phyloP scores from a whole-genome alignment of 2,113 vertebrate genomes.

The Cololabis saira region DNA sequence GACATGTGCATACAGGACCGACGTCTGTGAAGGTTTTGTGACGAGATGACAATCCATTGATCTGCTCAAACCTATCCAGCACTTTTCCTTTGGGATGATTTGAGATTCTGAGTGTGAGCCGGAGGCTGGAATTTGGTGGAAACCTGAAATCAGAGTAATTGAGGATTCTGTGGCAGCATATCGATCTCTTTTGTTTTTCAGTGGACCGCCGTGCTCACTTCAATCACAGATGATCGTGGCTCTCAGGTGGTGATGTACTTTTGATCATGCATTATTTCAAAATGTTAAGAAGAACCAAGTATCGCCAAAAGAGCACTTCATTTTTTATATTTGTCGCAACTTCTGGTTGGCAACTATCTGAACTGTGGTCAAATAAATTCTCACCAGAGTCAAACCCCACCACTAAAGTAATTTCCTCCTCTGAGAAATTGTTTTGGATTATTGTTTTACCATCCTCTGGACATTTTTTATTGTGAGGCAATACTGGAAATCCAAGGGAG shows the following conservation, averaged over 20 bases:
- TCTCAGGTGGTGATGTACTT: too few relatives aligned
- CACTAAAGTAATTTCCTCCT: conserved; percentile 9
- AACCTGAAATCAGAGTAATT: conserved; percentile 1
- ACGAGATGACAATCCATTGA: too few relatives aligned
- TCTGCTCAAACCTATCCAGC: not conserved
- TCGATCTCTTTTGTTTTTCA: not conserved
- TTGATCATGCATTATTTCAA: too few relatives aligned
- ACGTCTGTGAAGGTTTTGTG: too few relatives aligned
- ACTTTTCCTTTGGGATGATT: not conserved
- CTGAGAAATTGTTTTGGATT: not conserved
- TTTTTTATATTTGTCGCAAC: too few relatives aligned
- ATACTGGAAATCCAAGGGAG: conserved; percentile 3
- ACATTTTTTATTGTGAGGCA: conserved; percentile 32
- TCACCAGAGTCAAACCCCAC: conserved; percentile 1
- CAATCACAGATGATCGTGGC: too few relatives aligned
- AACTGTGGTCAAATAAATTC: conserved; percentile 1
- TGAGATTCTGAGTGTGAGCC: too few relatives aligned
- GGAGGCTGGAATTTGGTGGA: not conserved
- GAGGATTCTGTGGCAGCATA: not conserved
- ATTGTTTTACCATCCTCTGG: conserved; percentile 1
- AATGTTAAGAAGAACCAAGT: too few relatives aligned
- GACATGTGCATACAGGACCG: too few relatives aligned
- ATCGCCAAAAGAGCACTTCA: too few relatives aligned
- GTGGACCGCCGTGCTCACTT: too few relatives aligned
- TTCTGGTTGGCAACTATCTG: not conserved